Conservation (phyloP, 2,888 invertebrate species). For the Tyria jacobaeae region DNA sequence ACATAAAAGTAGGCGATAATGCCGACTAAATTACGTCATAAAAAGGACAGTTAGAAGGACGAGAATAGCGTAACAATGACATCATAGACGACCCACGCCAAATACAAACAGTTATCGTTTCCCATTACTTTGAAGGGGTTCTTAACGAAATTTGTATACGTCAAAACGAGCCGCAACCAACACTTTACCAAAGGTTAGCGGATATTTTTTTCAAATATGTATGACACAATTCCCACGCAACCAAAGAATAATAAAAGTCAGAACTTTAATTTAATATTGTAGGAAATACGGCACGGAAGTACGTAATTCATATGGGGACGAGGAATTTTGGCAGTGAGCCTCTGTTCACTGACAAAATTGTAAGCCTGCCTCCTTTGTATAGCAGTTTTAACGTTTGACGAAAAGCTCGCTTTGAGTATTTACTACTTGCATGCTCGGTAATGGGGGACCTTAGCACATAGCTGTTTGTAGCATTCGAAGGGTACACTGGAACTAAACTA, state of each 20-base stretch:
- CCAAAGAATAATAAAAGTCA: conserved; percentile 29
- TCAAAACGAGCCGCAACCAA: conserved; percentile 13
- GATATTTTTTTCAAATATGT: conserved; percentile 39
- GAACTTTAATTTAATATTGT: conserved; percentile 40
- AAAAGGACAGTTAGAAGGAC: conserved; percentile 52
- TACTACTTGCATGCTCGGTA: conserved; percentile 9
- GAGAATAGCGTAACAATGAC: conserved; percentile 49
- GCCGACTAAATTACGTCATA: conserved; percentile 43
- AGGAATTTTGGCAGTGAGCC: conserved; percentile 19
- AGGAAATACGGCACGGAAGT: conserved; percentile 24
- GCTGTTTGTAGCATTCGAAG: conserved; percentile 13
- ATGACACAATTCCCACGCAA: conserved; percentile 29
- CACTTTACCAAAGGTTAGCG: conserved; percentile 29
- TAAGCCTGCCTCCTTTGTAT: conserved; percentile 35
- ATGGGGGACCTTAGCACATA: conserved; percentile 10
- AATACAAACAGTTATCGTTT: conserved; percentile 48
- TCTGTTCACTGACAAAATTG: too few relatives aligned
- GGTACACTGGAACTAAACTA: conserved; percentile 32
- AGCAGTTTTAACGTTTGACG: conserved; percentile 24
- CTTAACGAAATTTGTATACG: conserved; percentile 31
- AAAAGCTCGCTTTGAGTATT: conserved; percentile 11
- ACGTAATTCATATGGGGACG: conserved; percentile 26
- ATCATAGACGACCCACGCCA: conserved; percentile 49
- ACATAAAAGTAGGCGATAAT: conserved; percentile 32
- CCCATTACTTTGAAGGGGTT: conserved; percentile 41